Percentiles rank a stretch among this genome's conserved stretches.
phyloP scores from a whole-genome alignment of 2,113 vertebrate genomes.

The Mustelus asterias region DNA sequence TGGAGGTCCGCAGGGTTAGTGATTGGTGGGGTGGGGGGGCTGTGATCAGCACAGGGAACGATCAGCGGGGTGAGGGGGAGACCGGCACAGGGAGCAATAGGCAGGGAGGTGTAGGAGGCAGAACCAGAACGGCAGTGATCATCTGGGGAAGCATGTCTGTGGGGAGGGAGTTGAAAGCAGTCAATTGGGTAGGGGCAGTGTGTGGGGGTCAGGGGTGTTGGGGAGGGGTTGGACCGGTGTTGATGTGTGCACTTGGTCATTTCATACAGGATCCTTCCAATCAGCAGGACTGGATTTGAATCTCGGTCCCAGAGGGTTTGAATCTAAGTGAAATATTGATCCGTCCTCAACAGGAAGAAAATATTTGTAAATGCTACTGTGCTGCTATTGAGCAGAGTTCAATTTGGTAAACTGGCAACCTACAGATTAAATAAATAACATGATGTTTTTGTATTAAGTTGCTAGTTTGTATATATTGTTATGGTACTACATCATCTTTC shows the following conservation, averaged over 20 bases:
- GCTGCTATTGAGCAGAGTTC: background rate
- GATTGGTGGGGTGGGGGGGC: no score
- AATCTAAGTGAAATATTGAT: background rate
- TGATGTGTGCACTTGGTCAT: background rate
- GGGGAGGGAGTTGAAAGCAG: no score
- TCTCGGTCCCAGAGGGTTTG: background rate
- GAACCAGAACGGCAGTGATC: no score
- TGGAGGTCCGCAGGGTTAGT: no score
- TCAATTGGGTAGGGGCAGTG: no score
- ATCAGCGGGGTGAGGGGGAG: no score
- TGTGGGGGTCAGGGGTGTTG: no score
- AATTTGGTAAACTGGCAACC: background rate
- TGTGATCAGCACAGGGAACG: no score
- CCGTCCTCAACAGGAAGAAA: background rate
- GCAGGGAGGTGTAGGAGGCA: no score
- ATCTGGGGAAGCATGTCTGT: no score
- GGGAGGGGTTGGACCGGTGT: background rate
- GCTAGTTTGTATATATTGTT: background rate
- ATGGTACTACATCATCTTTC: background rate
- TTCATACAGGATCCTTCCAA: background rate
- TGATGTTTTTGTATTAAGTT: background rate
- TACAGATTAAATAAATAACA: background rate
- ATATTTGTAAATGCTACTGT: background rate
- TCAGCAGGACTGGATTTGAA: background rate
- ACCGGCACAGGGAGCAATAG: no score